phyloP scores from a whole-genome alignment of 2,797 vertebrate genomes.

The Aselliscus stoliczkanus region DNA sequence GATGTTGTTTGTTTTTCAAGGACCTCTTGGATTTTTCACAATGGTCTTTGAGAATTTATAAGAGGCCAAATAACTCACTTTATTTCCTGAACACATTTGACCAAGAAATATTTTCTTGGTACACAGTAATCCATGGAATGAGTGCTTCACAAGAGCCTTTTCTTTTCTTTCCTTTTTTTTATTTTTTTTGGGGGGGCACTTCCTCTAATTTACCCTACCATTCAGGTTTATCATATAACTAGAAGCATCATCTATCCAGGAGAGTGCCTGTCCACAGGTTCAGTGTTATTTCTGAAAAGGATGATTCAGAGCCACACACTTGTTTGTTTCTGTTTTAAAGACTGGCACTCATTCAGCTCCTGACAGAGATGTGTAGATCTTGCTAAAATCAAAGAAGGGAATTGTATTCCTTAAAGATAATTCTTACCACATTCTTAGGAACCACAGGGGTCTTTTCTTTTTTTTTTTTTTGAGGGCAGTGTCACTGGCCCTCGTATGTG shows the following conservation, averaged over 20 bases:
- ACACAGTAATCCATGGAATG: not conserved
- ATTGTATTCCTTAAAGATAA: conserved; percentile 54
- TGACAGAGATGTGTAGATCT: conserved; percentile 46
- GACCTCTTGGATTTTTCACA: not conserved
- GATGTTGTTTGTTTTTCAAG: not conserved
- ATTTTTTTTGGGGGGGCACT: accelerated
- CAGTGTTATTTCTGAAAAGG: not conserved
- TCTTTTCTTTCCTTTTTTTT: too few species aligned
- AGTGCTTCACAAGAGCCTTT: not conserved
- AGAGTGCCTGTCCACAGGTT: not conserved
- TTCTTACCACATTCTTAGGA: conserved; percentile 34
- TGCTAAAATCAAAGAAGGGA: conserved; percentile 53
- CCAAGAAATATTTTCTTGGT: not conserved
- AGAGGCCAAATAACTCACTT: not conserved
- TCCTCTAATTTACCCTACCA: not conserved
- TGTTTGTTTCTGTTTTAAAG: conserved; percentile 45
- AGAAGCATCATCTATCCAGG: not conserved
- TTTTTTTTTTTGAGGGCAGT: too few species aligned
- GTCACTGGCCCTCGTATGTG: too few species aligned
- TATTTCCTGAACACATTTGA: not conserved
- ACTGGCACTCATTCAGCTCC: conserved; percentile 36
- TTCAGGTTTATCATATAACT: not conserved
- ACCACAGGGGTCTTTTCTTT: conserved; percentile 27
- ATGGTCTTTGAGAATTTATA: conserved; percentile 16
- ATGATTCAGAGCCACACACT: not conserved